Evolutionary conservation across 1,140 invertebrate genomes (phyloP).

Genomic region (Eriocheir sinensis): DNA sequence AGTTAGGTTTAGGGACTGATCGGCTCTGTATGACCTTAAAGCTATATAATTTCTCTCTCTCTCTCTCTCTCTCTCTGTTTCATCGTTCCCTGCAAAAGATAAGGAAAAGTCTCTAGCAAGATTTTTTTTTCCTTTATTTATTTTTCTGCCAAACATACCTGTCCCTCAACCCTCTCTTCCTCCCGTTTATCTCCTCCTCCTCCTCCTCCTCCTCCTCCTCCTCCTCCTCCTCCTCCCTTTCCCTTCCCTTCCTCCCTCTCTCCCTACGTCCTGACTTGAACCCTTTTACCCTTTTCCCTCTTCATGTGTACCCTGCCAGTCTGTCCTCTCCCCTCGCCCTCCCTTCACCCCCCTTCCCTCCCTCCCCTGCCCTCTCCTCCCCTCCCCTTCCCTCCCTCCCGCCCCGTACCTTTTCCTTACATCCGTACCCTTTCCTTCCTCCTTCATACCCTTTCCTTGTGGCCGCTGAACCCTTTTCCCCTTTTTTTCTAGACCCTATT

Average conservation of each 20-base stretch:
- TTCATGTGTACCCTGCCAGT: neutral
- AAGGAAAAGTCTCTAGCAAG: neutral
- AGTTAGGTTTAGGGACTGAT: too few species aligned
- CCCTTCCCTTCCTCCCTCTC: neutral
- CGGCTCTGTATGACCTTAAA: too few species aligned
- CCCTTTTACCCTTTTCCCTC: constrained; percentile 34
- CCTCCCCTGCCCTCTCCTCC: neutral
- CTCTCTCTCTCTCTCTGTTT: neutral
- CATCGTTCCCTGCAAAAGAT: neutral
- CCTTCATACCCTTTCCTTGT: neutral
- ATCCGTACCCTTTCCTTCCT: neutral
- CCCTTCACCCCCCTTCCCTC: neutral
- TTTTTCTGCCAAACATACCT: neutral
- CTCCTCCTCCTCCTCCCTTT: neutral
- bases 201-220: too few species aligned
- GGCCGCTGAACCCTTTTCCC: neutral
- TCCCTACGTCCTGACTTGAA: neutral
- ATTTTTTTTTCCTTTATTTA: neutral
- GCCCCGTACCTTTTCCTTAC: neutral
- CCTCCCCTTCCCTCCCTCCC: neutral
- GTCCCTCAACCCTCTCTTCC: neutral
- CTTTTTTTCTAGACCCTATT: neutral
- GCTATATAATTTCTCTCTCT: too few species aligned
- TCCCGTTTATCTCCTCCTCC: neutral
- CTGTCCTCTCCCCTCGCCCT: neutral